Percentiles rank a stretch among this genome's conserved stretches.
Evolutionary conservation across 64 coral and sea anemone genomes (phyloP).

Genomic region (Montipora cactus): DNA sequence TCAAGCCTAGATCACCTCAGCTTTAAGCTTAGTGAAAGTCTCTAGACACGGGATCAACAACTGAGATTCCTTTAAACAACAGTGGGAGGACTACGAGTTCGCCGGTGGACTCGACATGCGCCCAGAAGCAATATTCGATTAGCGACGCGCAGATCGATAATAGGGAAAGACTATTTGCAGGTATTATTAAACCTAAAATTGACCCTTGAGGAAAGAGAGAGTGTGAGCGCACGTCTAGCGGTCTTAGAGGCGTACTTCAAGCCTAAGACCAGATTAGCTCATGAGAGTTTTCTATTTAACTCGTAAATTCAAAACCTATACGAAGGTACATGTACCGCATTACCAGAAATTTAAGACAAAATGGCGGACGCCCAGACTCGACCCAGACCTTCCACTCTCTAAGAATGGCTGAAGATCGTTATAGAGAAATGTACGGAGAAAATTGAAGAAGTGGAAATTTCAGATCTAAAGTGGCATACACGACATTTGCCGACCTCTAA

Average conservation of each 20-base stretch:
- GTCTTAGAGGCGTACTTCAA: slow-evolving; percentile 55
- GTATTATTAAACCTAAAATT: slow-evolving; percentile 38
- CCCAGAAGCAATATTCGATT: not conserved
- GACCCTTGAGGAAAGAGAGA: slow-evolving; percentile 13
- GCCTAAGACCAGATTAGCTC: slow-evolving; percentile 66
- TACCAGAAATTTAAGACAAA: too few relatives aligned
- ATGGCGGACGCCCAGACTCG: too few relatives aligned
- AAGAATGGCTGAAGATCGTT: too few relatives aligned
- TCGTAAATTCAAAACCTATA: not conserved
- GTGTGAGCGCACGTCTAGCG: not conserved
- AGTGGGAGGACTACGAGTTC: slow-evolving; percentile 45
- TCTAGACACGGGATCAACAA: slow-evolving; percentile 1
- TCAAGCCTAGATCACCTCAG: not conserved
- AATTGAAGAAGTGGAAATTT: too few relatives aligned
- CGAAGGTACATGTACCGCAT: not conserved
- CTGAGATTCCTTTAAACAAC: slow-evolving; percentile 46
- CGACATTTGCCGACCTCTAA: too few relatives aligned
- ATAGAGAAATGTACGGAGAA: too few relatives aligned
- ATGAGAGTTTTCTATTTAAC: slow-evolving; percentile 56
- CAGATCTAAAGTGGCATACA: too few relatives aligned
- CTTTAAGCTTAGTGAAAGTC: slow-evolving; percentile 9
- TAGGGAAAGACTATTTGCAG: slow-evolving; percentile 40
- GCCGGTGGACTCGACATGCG: not conserved
- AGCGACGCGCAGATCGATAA: slow-evolving; percentile 26
- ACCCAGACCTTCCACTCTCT: too few relatives aligned